phyloP scores from a whole-genome alignment of 1,140 invertebrate genomes.

The Notospermus geniculatus region DNA sequence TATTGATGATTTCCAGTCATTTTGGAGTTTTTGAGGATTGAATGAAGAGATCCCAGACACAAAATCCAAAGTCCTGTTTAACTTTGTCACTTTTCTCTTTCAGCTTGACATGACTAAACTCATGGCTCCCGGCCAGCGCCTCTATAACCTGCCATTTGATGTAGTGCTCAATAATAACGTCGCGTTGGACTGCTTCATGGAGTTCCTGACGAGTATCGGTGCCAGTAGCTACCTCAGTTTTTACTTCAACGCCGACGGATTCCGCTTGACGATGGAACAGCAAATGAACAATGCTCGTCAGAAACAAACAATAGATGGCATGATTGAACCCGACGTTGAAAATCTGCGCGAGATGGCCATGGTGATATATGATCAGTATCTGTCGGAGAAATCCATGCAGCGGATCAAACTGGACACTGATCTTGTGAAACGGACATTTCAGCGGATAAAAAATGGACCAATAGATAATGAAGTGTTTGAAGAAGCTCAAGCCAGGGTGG shows the following conservation, averaged over 20 bases:
- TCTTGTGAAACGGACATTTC: slow-evolving; percentile 65
- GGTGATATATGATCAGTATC: slow-evolving; percentile 80
- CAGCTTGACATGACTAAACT: slow-evolving; percentile 30
- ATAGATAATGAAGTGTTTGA: slow-evolving; percentile 79
- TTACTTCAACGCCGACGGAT: slow-evolving; percentile 81
- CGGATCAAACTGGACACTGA: slow-evolving; percentile 67
- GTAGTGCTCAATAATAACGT: slow-evolving; percentile 79
- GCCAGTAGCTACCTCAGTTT: slow-evolving; percentile 77
- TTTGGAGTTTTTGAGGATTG: too few species aligned
- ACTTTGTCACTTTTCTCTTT: not conserved
- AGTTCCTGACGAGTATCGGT: slow-evolving; percentile 72
- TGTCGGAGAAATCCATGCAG: slow-evolving; percentile 72
- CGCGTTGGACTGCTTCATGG: slow-evolving; percentile 77
- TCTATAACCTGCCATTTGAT: slow-evolving; percentile 71
- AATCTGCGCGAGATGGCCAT: slow-evolving; percentile 72
- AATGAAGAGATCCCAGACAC: too few species aligned
- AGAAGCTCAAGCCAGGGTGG: slow-evolving; percentile 66
- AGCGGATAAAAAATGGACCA: slow-evolving; percentile 64
- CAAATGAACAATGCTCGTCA: slow-evolving; percentile 64
- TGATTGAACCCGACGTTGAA: slow-evolving; percentile 56
- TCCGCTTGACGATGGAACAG: slow-evolving; percentile 74
- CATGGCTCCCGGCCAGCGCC: slow-evolving; percentile 61
- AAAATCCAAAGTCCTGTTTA: too few species aligned
- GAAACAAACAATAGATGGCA: slow-evolving; percentile 20
- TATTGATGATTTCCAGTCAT: not conserved